phyloP scores from a whole-genome alignment of 2,888 invertebrate species.

The Drosophila infuscata region DNA sequence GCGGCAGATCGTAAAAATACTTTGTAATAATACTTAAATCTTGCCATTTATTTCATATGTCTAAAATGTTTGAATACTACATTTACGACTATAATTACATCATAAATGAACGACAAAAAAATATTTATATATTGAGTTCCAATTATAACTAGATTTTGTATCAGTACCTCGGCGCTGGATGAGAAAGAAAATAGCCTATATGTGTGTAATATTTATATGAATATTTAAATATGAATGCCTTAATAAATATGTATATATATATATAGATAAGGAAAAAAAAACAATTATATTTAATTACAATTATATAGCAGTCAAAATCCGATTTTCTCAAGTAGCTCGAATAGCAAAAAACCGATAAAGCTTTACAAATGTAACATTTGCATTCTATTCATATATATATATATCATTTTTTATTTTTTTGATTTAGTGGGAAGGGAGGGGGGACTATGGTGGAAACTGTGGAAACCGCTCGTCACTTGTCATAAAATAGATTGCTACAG shows the following conservation, averaged over 20 bases:
- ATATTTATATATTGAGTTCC: constrained; percentile 15
- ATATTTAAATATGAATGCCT: constrained; percentile 5
- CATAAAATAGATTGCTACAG: constrained; percentile 1
- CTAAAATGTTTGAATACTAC: constrained; percentile 36
- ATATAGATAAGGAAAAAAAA: constrained; percentile 32
- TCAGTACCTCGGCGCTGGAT: constrained; percentile 48
- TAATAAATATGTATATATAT: constrained; percentile 28
- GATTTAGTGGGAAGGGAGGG: not conserved
- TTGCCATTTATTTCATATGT: constrained; percentile 54
- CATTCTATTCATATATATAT: constrained; percentile 11
- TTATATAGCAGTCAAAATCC: constrained; percentile 69
- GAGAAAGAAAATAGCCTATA: constrained; percentile 5
- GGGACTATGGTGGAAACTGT: not conserved
- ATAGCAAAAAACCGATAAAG: constrained; percentile 53
- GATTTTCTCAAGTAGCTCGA: constrained; percentile 33
- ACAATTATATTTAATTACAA: constrained; percentile 44
- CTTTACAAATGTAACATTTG: constrained; percentile 49
- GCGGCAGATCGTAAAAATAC: not conserved
- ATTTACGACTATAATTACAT: constrained; percentile 27
- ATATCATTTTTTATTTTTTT: not conserved
- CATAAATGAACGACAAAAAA: constrained; percentile 5
- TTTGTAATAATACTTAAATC: constrained; percentile 49
- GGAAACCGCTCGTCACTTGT: not conserved
- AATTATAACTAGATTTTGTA: constrained; percentile 39
- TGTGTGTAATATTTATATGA: constrained; percentile 19